Conservation (phyloP, 2,113 vertebrate species). For the Bubo scandiacus region DNA sequence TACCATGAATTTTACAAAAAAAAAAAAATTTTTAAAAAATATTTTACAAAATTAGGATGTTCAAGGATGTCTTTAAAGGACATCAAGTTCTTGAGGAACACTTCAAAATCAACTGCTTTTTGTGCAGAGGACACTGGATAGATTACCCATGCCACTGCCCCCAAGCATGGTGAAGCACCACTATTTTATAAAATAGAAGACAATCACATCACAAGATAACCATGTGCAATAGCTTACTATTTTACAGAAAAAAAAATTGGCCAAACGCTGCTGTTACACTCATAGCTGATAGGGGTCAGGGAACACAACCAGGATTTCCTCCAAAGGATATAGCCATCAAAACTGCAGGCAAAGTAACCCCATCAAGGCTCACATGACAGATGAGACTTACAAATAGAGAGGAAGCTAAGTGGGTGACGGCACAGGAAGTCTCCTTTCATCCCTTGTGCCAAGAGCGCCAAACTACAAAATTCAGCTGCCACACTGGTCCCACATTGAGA, state of each 20-base stretch:
- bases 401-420: not conserved
- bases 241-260: not conserved
- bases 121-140: not conserved
- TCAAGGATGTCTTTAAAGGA: not conserved
- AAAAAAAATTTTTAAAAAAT: not conserved
- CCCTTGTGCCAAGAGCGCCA: not conserved
- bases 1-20: not conserved
- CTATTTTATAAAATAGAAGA: not conserved
- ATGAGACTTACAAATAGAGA: not conserved
- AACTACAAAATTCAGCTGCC: rapidly evolving
- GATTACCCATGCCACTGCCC: not conserved
- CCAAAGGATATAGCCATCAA: not conserved
- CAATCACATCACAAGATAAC: not conserved
- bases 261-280: not conserved
- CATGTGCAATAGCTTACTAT: not conserved
- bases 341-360: not conserved
- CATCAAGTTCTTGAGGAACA: not conserved
- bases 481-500: not conserved
- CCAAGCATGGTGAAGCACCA: not conserved
- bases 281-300: not conserved
- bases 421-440: not conserved
- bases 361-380: not conserved
- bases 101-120: not conserved
- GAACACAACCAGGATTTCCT: not conserved
- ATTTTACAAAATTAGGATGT: not conserved